Evolutionary conservation across 2,888 invertebrate genomes (phyloP).

Genomic region (Trichogramma dendrolimi): DNA sequence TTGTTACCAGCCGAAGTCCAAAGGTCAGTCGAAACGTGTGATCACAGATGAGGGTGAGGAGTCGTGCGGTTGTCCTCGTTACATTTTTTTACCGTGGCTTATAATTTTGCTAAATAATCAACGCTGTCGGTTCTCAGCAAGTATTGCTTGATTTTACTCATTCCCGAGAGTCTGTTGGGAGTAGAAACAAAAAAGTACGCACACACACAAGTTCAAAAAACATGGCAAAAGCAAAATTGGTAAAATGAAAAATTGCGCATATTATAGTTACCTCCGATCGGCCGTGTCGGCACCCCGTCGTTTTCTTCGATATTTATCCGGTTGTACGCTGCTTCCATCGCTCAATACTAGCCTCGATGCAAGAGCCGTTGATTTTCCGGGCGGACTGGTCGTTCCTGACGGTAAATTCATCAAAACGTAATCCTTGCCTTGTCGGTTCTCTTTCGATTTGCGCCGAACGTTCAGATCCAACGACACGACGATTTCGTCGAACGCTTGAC

Average conservation of each 20-base stretch:
- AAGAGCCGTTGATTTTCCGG: conserved; percentile 42
- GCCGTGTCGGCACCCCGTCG: conserved; percentile 38
- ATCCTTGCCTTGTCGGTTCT: conserved; percentile 48
- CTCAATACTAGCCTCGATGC: conserved; percentile 43
- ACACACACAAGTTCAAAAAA: too few relatives aligned
- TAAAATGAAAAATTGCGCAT: neutral
- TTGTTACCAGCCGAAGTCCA: conserved; percentile 49
- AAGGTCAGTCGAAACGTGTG: conserved; percentile 49
- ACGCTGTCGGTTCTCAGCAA: conserved; percentile 45
- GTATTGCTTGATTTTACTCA: conserved; percentile 39
- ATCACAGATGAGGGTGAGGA: conserved; percentile 50
- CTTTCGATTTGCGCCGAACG: conserved; percentile 48
- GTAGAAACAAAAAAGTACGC: too few relatives aligned
- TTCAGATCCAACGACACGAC: conserved; percentile 50
- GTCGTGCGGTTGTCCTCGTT: conserved; percentile 50
- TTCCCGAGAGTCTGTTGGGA: conserved; percentile 37
- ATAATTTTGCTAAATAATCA: conserved; percentile 33
- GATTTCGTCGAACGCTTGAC: conserved; percentile 53
- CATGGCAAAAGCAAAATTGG: neutral
- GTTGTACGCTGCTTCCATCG: conserved; percentile 42
- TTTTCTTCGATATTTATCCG: conserved; percentile 36
- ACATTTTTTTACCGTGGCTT: conserved; percentile 29
- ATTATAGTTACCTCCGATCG: conserved; percentile 37
- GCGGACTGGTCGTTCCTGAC: conserved; percentile 43
- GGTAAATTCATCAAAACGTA: conserved; percentile 47